Percentiles rank a stretch among this genome's conserved stretches.
These are phyloP conservation scores for Elephas maximus DNA, from an alignment of 2,113 vertebrate genomes.

Conservation along the genomic window DNA sequence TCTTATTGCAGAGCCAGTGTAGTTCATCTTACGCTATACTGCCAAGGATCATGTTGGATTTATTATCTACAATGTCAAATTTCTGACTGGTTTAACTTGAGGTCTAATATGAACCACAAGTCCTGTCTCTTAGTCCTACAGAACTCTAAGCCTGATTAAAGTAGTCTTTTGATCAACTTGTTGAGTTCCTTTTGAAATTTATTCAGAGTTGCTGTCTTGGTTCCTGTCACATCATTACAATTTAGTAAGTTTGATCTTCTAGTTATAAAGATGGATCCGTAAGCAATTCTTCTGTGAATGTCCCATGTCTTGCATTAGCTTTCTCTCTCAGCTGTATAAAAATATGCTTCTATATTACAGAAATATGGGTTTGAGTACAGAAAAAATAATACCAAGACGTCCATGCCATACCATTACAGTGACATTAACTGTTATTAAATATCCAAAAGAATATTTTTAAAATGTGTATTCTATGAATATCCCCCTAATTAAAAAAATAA, in stretches of 20 bases:
- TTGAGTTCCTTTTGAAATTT: conserved; percentile 59
- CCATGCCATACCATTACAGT: background rate
- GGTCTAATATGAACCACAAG: background rate
- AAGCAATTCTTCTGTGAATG: background rate
- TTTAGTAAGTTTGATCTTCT: conserved; percentile 38
- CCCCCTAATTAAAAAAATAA: background rate
- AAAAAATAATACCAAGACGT: background rate
- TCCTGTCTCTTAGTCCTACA: background rate
- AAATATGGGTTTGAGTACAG: background rate
- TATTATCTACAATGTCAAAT: background rate
- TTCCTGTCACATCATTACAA: background rate
- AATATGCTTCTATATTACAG: background rate
- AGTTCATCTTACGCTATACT: background rate
- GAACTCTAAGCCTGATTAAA: conserved; percentile 35
- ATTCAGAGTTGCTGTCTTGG: conserved; percentile 3
- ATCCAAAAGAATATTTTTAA: background rate
- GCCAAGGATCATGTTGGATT: background rate
- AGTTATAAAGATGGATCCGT: background rate
- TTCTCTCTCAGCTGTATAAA: background rate
- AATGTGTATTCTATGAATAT: background rate
- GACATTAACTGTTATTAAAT: background rate
- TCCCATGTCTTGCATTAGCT: background rate
- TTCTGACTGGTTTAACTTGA: background rate
- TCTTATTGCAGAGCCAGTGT: background rate
- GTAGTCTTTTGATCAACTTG: background rate